These are phyloP conservation scores for Tetramorium simillimum DNA, from an alignment of 1,140 invertebrate genomes.

Conservation along the genomic window DNA sequence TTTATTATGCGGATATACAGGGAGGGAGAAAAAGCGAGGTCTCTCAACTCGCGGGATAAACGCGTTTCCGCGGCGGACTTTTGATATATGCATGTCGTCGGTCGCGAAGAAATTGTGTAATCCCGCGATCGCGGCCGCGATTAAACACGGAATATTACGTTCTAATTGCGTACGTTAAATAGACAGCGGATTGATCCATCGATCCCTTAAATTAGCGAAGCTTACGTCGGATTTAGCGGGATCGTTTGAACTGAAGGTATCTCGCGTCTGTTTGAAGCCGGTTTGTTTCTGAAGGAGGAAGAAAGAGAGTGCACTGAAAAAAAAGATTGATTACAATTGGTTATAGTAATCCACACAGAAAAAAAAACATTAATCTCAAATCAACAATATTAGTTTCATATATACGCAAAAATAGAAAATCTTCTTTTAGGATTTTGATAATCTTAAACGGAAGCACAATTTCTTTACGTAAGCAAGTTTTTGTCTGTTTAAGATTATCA, in stretches of 20 bases:
- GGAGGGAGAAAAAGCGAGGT: not conserved
- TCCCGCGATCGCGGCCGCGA: not conserved
- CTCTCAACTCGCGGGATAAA: not conserved
- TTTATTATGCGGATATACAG: conserved; percentile 40
- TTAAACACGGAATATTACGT: conserved; percentile 26
- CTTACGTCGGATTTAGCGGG: not conserved
- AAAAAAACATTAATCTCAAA: no score
- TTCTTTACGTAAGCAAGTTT: no score
- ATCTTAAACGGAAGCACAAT: no score
- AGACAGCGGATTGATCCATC: not conserved
- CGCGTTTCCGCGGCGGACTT: not conserved
- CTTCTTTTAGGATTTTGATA: no score
- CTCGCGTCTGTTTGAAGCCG: not conserved
- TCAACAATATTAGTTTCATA: no score
- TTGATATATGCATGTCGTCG: conserved; percentile 12
- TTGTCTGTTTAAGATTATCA: no score
- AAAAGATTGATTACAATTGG: no score
- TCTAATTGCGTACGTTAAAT: conserved; percentile 11
- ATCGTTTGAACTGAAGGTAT: not conserved
- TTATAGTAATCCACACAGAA: no score
- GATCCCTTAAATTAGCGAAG: not conserved
- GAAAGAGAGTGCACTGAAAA: not conserved
- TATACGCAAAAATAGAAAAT: no score
- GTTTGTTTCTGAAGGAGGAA: not conserved
- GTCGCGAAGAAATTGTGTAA: conserved; percentile 13